Evolutionary conservation across 2,888 invertebrate species (phyloP).

Genomic region (Hetaerina titia): DNA sequence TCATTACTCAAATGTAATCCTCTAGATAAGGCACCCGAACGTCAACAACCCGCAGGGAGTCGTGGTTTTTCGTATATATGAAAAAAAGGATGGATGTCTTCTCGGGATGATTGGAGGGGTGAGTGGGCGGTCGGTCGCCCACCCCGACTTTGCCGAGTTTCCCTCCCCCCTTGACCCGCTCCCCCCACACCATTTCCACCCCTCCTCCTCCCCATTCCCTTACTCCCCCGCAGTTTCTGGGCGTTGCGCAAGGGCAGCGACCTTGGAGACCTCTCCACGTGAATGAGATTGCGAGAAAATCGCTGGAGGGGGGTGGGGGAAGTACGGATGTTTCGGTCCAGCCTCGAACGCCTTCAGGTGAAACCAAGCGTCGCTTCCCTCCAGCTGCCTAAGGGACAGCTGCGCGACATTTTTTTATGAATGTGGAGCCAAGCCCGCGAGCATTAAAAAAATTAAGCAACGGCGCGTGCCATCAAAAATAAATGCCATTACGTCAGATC

Average conservation of each 20-base stretch:
- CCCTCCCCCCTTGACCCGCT: background rate
- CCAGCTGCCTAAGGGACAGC: background rate
- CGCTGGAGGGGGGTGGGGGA: background rate
- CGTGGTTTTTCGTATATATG: background rate
- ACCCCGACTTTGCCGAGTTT: background rate
- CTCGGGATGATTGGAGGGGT: background rate
- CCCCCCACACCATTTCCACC: background rate
- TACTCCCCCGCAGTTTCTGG: background rate
- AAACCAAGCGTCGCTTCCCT: background rate
- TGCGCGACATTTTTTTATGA: background rate
- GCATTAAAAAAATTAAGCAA: background rate
- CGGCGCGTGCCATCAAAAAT: background rate
- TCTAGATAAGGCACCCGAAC: background rate
- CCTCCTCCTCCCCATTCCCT: background rate
- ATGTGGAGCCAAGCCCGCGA: background rate
- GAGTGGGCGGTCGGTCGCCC: background rate
- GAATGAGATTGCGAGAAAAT: conserved; percentile 13
- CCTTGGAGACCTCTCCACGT: background rate
- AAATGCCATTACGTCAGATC: background rate
- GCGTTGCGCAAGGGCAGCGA: background rate
- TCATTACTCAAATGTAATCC: too few species aligned
- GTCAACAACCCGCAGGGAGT: background rate
- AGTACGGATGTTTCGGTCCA: background rate
- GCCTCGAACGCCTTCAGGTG: background rate
- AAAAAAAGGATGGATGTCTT: background rate